Conservation (phyloP, 2,888 invertebrate species). For the Thecophora atra region DNA sequence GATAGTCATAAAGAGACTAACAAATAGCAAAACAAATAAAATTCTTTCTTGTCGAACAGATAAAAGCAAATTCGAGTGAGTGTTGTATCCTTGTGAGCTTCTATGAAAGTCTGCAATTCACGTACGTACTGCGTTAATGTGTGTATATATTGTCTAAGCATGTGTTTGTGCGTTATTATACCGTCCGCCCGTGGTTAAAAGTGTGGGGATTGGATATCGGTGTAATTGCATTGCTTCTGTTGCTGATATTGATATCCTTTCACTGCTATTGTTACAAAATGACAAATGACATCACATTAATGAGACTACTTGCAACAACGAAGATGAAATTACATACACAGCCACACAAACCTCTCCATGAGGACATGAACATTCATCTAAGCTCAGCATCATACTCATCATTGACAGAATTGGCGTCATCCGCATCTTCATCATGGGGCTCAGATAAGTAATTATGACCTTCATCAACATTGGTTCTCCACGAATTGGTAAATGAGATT, state of each 20-base stretch:
- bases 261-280: constrained; percentile 44
- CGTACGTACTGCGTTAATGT: no score
- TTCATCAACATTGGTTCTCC: constrained; percentile 42
- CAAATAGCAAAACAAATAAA: no score
- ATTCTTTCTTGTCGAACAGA: no score
- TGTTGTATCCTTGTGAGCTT: no score
- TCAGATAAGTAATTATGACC: background rate
- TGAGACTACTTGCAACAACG: constrained; percentile 41
- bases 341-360: background rate
- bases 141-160: no score
- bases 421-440: background rate
- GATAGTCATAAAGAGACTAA: no score
- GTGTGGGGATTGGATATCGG: no score
- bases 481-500: background rate
- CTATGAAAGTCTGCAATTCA: no score
- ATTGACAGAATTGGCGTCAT: background rate
- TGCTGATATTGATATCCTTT: constrained; percentile 24
- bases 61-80: no score
- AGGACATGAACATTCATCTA: background rate
- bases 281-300: constrained; percentile 51
- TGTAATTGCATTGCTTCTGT: background rate
- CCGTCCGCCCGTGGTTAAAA: no score
- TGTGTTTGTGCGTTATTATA: no score
- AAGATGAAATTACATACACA: constrained; percentile 26
- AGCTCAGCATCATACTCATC: constrained; percentile 1